phyloP scores from a whole-genome alignment of 1,140 invertebrate genomes.

The Eriocheir sinensis region DNA sequence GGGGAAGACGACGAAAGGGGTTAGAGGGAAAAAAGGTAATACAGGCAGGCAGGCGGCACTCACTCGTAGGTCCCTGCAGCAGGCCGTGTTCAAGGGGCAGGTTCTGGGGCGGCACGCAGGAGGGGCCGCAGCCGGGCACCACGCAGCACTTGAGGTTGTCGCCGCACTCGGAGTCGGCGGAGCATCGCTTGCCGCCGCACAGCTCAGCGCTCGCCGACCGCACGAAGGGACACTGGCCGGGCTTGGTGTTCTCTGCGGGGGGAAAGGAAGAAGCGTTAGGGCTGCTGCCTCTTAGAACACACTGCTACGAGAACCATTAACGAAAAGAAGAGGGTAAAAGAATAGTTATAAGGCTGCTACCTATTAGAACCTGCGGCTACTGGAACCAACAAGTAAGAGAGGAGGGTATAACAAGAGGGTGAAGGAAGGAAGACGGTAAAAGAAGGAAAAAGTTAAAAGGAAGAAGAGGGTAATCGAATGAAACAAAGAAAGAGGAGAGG shows the following conservation, averaged over 20 bases:
- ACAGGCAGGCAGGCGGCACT: constrained; percentile 53
- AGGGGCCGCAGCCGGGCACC: constrained; percentile 77
- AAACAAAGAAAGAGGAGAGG: too few relatives aligned
- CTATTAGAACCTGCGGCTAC: too few relatives aligned
- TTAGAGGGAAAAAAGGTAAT: too few relatives aligned
- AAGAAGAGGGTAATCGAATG: too few relatives aligned
- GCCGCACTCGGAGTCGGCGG: constrained; percentile 80
- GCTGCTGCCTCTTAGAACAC: too few relatives aligned
- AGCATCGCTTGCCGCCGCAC: constrained; percentile 79
- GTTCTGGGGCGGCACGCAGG: constrained; percentile 79
- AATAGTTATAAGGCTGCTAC: too few relatives aligned
- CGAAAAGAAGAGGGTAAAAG: too few relatives aligned
- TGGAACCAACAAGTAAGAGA: neutral
- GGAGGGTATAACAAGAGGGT: too few relatives aligned
- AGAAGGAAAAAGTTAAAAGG: too few relatives aligned
- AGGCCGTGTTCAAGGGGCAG: constrained; percentile 77
- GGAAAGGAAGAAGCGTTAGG: neutral
- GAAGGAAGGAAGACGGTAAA: too few relatives aligned
- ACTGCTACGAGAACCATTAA: too few relatives aligned
- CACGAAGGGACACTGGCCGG: constrained; percentile 80
- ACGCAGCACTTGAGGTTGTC: constrained; percentile 80
- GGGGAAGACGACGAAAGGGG: neutral
- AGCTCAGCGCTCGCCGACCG: constrained; percentile 66
- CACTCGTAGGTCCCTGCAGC: constrained; percentile 80
- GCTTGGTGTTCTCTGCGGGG: constrained; percentile 79